These are phyloP conservation scores for Lasioglossum calceatum DNA, from an alignment of 2,888 invertebrate genomes.

Conservation along the genomic window DNA sequence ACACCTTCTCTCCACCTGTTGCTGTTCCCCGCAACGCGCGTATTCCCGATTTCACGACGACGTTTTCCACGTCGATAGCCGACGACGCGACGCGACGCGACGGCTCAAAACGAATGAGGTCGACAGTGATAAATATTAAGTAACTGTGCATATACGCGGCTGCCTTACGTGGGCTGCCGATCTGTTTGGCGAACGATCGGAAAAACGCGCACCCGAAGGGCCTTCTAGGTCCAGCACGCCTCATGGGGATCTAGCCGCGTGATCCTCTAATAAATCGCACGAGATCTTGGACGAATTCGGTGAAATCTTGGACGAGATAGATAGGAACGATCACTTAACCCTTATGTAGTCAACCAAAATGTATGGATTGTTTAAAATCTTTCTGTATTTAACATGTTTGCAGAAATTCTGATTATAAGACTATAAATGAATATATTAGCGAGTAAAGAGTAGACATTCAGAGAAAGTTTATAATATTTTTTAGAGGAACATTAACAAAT, in stretches of 20 bases:
- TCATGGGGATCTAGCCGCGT: not conserved
- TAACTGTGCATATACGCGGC: constrained; percentile 42
- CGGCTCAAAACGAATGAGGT: constrained; percentile 50
- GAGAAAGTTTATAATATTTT: too few species aligned
- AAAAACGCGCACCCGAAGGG: not conserved
- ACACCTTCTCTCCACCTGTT: not conserved
- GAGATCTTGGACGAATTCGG: not conserved
- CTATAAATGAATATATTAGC: too few species aligned
- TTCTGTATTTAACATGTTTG: too few species aligned
- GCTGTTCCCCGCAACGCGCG: constrained; percentile 25
- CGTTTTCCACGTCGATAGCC: constrained; percentile 43
- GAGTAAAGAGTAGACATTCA: too few species aligned
- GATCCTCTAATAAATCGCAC: not conserved
- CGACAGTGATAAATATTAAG: constrained; percentile 55
- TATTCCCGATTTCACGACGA: not conserved
- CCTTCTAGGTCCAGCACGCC: not conserved
- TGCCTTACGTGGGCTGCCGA: constrained; percentile 15
- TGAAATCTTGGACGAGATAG: not conserved
- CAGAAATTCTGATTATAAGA: too few species aligned
- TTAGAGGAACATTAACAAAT: too few species aligned
- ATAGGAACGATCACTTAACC: not conserved
- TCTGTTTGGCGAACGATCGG: constrained; percentile 14
- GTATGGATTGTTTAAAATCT: too few species aligned
- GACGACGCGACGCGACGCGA: constrained; percentile 25
- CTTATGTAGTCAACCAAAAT: too few species aligned